Evolutionary conservation across 2,888 invertebrate species (phyloP), one percentile per base, ranked within the genome.

Genomic region (Taphrorychus bicolor): DNA sequence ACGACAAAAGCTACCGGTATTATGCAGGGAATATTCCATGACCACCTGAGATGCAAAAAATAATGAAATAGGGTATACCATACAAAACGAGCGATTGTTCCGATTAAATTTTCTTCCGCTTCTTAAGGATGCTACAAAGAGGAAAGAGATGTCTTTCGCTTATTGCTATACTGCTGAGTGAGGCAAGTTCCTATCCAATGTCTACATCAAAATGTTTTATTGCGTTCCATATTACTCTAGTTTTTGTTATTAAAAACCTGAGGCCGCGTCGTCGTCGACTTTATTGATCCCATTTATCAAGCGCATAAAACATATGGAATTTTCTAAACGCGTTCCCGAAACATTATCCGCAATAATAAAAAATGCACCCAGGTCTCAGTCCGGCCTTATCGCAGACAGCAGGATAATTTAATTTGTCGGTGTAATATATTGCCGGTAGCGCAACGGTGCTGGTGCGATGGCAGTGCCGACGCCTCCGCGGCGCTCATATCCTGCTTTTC

Each of bases 351-450:
- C 41, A 42, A 54, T 14, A 45, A 66, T 66, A 66, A 66, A 64
- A 61, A 64, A 62, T 63, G 63, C 53, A 63, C 53, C 53, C 61
- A 54, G 59, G 58, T 58, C 59, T 62, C 63, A 63, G 71, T 71
- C 71, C 72, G 77, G 81, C 81, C 83, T 84, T 84, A 84, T 84
- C 84, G 81, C 81, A 82, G 84, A 84, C 83, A 83, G 82, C 82
- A 83, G 83, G 85, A 84, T 85, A 85, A 85, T 85, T 85, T 84
- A 85, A 85, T 85, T 85, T 85, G 84, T 85, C 84, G 81, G 79
- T 76, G 83, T 84, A 84, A 85, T 85, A 84, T 85, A 85, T 84
- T 80, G 82, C 79, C 77, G 78, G 75, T 75, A 73, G 72, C 70
- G 71, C 70, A 62, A 70, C 70, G 72, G 71, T 61, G 71, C 72